Base-by-base conservation (phyloP, 2,113 vertebrate species). In the Orthonyx spaldingii region DNA sequence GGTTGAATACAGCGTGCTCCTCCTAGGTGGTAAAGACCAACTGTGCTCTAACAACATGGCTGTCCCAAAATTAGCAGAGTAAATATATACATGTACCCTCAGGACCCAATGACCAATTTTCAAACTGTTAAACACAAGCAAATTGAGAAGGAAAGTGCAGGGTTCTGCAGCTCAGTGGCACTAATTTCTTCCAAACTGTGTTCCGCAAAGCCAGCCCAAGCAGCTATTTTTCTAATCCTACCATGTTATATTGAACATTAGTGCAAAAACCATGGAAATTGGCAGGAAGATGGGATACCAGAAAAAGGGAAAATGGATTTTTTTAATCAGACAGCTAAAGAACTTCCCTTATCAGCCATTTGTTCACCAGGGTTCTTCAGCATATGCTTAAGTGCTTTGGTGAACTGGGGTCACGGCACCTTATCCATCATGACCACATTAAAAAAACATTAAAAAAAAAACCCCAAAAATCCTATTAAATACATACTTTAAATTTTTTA, bases 371-470 rank as follows among this genome's bases (percentile, higher is more conserved):
- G n/a, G 50, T n/a, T 94, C 46, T 77, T 61, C 42, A 87, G 82
- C 7, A 23, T 16, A 10, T 21, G 27, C 7, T 57, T 61, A 52
- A 65, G 59, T 10, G 53, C n/a, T 85, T 77, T 35, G 66, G 21
- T 39, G 44, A 85, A 90, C 65, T 2, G 2, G 18, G 71, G 74
- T 7, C 39, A 42, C 0, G 0, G 35, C 46, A 65, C 15, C 23
- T 79, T 70, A 76, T 56, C 49, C 61, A 65, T 71, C 56, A 63
- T 1, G 2, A 17, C 33, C 26, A 74, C 0, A 1, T 33, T 13
- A 4, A 37, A 65, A 33, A n/a, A 33, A 33, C n/a, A n/a, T n/a
- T n/a, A n/a, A n/a, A 9, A 16, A 4, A 32, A 33, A 8, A 18
- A 19, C 4, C 32, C 21, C 57, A 64, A 10, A 35, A n/a, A n/a